Evolutionary conservation across 2,113 vertebrate species (phyloP).

Genomic region (Heterocephalus glaber): DNA sequence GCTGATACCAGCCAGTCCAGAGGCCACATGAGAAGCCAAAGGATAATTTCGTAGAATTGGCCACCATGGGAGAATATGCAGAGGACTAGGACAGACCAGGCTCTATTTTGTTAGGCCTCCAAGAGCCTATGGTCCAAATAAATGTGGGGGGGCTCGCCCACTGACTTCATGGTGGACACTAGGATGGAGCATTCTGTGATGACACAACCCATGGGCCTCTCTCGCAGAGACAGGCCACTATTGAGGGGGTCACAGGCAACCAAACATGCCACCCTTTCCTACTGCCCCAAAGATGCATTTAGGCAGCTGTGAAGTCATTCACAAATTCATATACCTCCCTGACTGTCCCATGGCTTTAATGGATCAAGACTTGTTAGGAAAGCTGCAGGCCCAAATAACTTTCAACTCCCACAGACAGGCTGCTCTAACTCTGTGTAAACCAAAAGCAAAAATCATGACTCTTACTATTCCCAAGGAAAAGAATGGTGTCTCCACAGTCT

Average conservation of each 20-base stretch:
- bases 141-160: neutral
- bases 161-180: neutral
- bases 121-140: neutral
- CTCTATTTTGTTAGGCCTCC: neutral
- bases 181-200: neutral
- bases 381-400: too few relatives aligned
- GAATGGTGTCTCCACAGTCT: too few relatives aligned
- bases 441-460: neutral
- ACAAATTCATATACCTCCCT: too few relatives aligned
- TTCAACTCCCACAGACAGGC: too few relatives aligned
- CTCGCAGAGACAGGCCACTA: neutral
- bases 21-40: too few relatives aligned
- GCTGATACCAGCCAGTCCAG: neutral
- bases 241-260: too few relatives aligned
- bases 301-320: too few relatives aligned
- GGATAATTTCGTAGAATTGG: neutral
- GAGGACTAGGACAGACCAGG: neutral
- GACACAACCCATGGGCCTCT: neutral
- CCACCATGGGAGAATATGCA: neutral
- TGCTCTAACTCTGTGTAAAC: too few relatives aligned
- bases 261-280: neutral
- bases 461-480: too few relatives aligned
- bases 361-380: too few relatives aligned
- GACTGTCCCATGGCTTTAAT: too few relatives aligned
- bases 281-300: neutral